Evolutionary conservation across 2,888 invertebrate species (phyloP).

Genomic region (Phaonia tiefii): DNA sequence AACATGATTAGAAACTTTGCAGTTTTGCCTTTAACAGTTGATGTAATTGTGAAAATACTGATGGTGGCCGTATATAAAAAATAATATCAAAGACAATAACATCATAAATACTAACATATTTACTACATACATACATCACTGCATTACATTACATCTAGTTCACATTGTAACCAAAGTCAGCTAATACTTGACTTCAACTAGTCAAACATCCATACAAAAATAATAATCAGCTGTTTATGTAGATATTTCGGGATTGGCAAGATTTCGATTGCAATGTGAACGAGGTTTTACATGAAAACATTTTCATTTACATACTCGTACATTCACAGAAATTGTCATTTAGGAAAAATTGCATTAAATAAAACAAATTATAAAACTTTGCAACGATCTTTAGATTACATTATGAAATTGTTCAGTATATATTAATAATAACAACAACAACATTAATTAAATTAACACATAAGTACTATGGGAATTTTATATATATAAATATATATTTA

Average conservation of each 20-base stretch:
- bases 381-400: constrained; percentile 58
- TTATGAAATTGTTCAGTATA: constrained; percentile 47
- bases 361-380: constrained; percentile 38
- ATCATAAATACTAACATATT: constrained; percentile 44
- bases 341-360: background rate
- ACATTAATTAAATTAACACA: constrained; percentile 42
- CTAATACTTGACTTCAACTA: too few species aligned
- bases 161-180: too few species aligned
- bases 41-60: too few species aligned
- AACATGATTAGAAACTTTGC: too few species aligned
- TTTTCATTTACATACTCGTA: background rate
- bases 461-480: constrained; percentile 66
- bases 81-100: constrained; percentile 60
- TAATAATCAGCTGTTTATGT: too few species aligned
- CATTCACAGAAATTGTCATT: constrained; percentile 6
- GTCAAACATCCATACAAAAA: too few species aligned
- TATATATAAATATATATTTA: constrained; percentile 39
- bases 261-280: too few species aligned
- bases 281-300: constrained; percentile 10
- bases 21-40: too few species aligned
- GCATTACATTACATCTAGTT: background rate
- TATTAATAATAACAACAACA: constrained; percentile 28
- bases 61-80: constrained; percentile 11
- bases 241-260: constrained; percentile 31
- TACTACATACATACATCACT: constrained; percentile 10